Percentiles rank a stretch among this genome's conserved stretches.
phyloP scores from a whole-genome alignment of 2,797 vertebrate genomes.

The Tauraco hartlaubi region DNA sequence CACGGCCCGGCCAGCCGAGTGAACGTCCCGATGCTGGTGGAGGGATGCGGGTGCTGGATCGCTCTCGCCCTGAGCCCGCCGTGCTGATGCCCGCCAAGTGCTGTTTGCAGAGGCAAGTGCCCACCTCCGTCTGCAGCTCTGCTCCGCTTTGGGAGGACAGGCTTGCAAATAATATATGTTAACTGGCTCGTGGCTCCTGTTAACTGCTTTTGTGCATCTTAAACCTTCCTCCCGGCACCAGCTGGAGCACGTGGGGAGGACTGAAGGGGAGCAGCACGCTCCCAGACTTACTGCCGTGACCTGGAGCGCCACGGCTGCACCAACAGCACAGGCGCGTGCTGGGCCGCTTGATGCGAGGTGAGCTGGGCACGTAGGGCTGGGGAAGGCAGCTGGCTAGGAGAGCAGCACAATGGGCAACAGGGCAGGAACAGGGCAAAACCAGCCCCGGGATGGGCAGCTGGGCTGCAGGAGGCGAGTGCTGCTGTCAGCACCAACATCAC shows the following conservation, averaged over 20 bases:
- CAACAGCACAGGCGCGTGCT: rapidly evolving
- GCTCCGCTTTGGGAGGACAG: background rate
- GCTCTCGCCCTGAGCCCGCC: background rate
- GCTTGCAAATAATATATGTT: background rate
- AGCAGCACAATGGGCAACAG: background rate
- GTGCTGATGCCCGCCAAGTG: background rate
- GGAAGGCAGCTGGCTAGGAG: background rate
- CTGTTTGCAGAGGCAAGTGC: background rate
- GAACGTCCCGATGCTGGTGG: rapidly evolving
- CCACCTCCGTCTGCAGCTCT: background rate
- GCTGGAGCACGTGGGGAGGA: rapidly evolving
- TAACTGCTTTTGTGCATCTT: background rate
- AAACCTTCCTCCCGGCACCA: background rate
- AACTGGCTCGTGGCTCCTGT: background rate
- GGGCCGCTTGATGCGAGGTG: background rate
- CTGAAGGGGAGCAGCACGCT: background rate
- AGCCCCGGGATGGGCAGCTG: background rate
- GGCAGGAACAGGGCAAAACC: background rate
- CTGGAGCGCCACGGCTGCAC: background rate
- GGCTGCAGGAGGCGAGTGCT: background rate
- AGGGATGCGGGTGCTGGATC: background rate
- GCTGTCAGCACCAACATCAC: background rate
- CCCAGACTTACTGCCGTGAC: background rate
- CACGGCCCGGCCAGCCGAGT: background rate
- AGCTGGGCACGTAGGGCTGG: background rate